Evolutionary conservation across 2,113 vertebrate genomes (phyloP), one percentile per base, ranked within the genome.

Genomic region (Halcyon malimbica): DNA sequence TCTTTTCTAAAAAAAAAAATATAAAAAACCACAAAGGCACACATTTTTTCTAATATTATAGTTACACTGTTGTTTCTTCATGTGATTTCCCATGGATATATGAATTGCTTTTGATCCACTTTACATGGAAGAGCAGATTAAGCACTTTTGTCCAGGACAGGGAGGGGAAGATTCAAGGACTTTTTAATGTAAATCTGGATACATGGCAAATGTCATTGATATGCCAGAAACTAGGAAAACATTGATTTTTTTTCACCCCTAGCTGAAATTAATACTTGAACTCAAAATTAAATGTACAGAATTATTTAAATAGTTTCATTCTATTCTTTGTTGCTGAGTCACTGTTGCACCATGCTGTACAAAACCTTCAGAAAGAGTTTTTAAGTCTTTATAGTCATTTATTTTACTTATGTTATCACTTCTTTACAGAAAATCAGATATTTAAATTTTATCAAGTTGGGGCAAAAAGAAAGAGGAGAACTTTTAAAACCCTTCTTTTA

Each of bases 361-460:
- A 29, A 78, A 90, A 90, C 13, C 6, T 39, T 26, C 29, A 67
- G 31, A 89, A 69, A 24, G 11, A 69, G 4, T 10, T 68, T 15
- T 56, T 79, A 86, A 74, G 7, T 9, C 88, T 69, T 70, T 59
- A 29, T 56, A 56, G 11, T 46, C 7, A 33, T 59, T 81, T 39
- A 26, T 5, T 57, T 50, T 21, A 60, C 25, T 53, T 73, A 33
- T 9, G 2, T 67, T 74, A 54, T 63, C 59, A 74, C 12, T 86
- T 96, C 74, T 95, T 96, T 85, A 94, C 85, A 97, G 86, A 96
- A 95, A 97, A 96, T 84, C 53, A 44, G 60, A 85, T 73, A 89
- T 93, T 93, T 93, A 88, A 80, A 41, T 91, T 94, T 97, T 90
- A 82, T 87, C 60, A 93, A 92, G 67, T 28, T 51, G 89, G 37